A percentile compares a stretch with the other conserved stretches of the same genome.
phyloP scores from a whole-genome alignment of 2,888 invertebrate species.

The Spodoptera exigua region DNA sequence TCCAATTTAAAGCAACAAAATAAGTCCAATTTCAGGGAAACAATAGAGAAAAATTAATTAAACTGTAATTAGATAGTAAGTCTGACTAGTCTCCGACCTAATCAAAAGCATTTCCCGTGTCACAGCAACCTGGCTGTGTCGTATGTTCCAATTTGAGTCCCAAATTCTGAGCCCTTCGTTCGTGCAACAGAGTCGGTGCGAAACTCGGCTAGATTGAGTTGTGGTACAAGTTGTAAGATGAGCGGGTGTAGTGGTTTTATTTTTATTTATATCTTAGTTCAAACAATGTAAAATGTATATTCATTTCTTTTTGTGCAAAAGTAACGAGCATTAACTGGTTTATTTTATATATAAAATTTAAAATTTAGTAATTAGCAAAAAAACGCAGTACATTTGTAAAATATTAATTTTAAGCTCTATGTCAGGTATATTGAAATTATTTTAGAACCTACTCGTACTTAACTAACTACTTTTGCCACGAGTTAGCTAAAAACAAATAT shows the following conservation, averaged over 20 bases:
- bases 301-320: too few relatives aligned
- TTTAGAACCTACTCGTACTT: too few relatives aligned
- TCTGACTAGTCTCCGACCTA: conserved; percentile 17
- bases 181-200: conserved; percentile 44
- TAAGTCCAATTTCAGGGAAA: too few relatives aligned
- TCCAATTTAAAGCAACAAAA: too few relatives aligned
- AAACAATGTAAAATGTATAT: too few relatives aligned
- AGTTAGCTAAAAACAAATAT: neutral
- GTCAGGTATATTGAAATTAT: too few relatives aligned
- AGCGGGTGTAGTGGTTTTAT: conserved; percentile 12
- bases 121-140: conserved; percentile 37
- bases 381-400: too few relatives aligned
- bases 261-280: fast-evolving
- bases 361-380: too few relatives aligned
- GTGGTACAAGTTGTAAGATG: conserved; percentile 25
- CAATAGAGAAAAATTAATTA: conserved; percentile 8
- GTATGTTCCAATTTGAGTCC: conserved; percentile 71
- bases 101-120: conserved; percentile 50
- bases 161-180: conserved; percentile 66
- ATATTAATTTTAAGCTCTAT: too few relatives aligned
- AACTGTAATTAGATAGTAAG: conserved; percentile 26
- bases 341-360: too few relatives aligned
- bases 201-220: conserved; percentile 49
- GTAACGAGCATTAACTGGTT: too few relatives aligned
- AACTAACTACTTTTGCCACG: too few relatives aligned